phyloP scores from a whole-genome alignment of 2,888 invertebrate species.

The Caenorhabditis afra region DNA sequence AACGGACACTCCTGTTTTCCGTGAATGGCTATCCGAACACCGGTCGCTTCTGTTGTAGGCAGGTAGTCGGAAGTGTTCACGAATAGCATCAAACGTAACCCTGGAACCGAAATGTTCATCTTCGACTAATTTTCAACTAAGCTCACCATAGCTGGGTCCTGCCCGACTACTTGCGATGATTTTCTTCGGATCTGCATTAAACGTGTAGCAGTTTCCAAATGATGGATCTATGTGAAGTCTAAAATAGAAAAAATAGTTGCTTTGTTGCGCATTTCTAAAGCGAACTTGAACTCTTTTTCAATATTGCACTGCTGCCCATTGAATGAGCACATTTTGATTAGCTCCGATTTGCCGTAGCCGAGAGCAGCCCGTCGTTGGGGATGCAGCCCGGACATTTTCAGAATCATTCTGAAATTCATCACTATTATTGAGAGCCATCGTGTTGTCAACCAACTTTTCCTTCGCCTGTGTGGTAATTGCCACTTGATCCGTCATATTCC shows the following conservation, averaged over 20 bases:
- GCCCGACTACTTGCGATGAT: slow-evolving; percentile 72
- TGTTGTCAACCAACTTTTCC: slow-evolving; percentile 70
- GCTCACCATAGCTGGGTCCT: slow-evolving; percentile 77
- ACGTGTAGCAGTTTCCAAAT: slow-evolving; percentile 80
- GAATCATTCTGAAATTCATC: slow-evolving; percentile 68
- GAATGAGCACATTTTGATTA: slow-evolving; percentile 78
- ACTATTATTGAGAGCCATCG: background rate
- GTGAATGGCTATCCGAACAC: slow-evolving; percentile 80
- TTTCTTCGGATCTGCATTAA: slow-evolving; percentile 71
- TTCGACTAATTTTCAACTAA: background rate
- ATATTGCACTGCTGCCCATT: slow-evolving; percentile 78
- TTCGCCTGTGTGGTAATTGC: slow-evolving; percentile 79
- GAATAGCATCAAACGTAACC: slow-evolving; percentile 78
- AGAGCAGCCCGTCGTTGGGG: slow-evolving; percentile 66
- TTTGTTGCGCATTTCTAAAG: background rate
- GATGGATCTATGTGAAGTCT: slow-evolving; percentile 77
- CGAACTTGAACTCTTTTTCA: slow-evolving; percentile 72
- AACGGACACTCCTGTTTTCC: slow-evolving; percentile 77
- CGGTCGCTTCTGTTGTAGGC: slow-evolving; percentile 78
- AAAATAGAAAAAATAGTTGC: background rate
- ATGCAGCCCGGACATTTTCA: slow-evolving; percentile 76
- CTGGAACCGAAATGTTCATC: slow-evolving; percentile 54
- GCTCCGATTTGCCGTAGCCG: slow-evolving; percentile 67
- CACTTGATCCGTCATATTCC: slow-evolving; percentile 79
- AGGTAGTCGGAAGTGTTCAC: slow-evolving; percentile 79